Conservation (phyloP, 1,140 invertebrate genomes). For the Polyergus mexicanus region DNA sequence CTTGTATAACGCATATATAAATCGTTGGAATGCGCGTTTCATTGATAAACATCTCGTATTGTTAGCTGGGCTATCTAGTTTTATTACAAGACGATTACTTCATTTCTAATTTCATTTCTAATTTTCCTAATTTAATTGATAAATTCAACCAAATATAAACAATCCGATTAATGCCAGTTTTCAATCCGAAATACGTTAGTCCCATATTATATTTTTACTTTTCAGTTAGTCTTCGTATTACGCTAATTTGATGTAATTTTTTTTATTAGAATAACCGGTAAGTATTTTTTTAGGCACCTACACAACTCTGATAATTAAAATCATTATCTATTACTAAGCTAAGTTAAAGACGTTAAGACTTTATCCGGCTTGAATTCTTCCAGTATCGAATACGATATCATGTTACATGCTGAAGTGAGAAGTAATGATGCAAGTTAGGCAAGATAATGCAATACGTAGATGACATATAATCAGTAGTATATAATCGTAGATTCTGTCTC, state of each 20-base stretch:
- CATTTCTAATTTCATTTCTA: constrained; percentile 4
- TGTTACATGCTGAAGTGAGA: constrained; percentile 12
- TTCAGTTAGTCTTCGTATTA: neutral
- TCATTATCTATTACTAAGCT: neutral
- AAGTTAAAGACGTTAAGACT: neutral
- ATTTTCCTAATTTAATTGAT: neutral
- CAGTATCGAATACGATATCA: neutral
- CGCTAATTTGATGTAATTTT: neutral
- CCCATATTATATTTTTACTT: neutral
- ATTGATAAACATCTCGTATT: constrained; percentile 68
- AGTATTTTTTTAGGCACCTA: neutral
- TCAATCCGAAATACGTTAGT: neutral
- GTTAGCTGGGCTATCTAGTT: constrained; percentile 60
- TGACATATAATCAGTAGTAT: neutral
- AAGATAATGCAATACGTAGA: constrained; percentile 30
- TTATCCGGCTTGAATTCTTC: constrained; percentile 5
- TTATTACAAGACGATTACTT: constrained; percentile 4
- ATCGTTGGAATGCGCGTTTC: constrained; percentile 65
- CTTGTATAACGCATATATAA: constrained; percentile 53
- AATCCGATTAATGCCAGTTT: neutral
- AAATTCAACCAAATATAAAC: neutral
- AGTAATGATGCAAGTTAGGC: constrained; percentile 21
- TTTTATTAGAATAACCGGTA: neutral
- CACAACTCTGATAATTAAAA: neutral
- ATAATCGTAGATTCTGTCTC: neutral